Evolutionary conservation across 2,888 invertebrate genomes (phyloP).

Genomic region (Kuschelorhynchus macadamiae): DNA sequence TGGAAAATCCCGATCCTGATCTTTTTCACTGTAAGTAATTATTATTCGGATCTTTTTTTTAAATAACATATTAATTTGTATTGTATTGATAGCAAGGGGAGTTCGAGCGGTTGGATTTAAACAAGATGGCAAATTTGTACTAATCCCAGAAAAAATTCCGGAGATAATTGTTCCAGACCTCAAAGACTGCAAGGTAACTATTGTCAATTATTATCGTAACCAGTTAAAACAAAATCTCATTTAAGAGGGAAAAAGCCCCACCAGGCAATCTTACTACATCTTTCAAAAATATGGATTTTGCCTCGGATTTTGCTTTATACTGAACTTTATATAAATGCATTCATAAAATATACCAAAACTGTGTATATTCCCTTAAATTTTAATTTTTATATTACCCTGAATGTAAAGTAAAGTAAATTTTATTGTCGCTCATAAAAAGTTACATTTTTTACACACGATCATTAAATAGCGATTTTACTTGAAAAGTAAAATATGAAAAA

Average conservation of each 20-base stretch:
- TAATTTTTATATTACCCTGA: too few species aligned
- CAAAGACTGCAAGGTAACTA: slow-evolving; percentile 77
- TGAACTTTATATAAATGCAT: too few species aligned
- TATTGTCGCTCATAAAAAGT: too few species aligned
- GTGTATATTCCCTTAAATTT: too few species aligned
- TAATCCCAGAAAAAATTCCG: slow-evolving; percentile 90
- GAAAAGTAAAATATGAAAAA: too few species aligned
- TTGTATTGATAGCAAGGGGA: slow-evolving; percentile 74
- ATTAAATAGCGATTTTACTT: too few species aligned
- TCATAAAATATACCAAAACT: too few species aligned
- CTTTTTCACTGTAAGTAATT: slow-evolving; percentile 76
- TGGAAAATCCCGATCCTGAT: slow-evolving; percentile 73
- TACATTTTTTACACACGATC: too few species aligned
- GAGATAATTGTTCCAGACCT: slow-evolving; percentile 94
- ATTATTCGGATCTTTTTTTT: background rate
- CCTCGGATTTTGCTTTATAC: too few species aligned
- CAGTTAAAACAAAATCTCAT: background rate
- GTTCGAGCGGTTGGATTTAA: slow-evolving; percentile 76
- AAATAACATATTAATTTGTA: background rate
- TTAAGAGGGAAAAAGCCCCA: background rate
- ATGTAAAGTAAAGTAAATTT: too few species aligned
- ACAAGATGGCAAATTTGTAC: slow-evolving; percentile 72
- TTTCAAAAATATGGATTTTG: too few species aligned
- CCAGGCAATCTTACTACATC: too few species aligned
- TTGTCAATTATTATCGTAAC: background rate